Base-by-base conservation (phyloP, 2,113 vertebrate genomes). In the Chaenogobius annularis region DNA sequence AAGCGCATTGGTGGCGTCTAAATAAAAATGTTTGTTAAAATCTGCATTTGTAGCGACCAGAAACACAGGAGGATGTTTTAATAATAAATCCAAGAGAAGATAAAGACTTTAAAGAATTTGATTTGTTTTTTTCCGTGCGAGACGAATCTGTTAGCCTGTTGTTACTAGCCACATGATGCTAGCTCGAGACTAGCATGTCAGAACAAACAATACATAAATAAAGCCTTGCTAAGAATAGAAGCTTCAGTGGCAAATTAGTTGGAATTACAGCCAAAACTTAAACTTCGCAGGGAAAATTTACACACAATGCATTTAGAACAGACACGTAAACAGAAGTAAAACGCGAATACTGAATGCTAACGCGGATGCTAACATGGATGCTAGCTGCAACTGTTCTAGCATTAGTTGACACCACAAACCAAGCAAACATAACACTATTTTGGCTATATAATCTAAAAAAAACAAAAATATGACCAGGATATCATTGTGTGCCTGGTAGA, bases 361-460 rank as follows among this genome's bases (percentile, higher is more conserved):
- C 50, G 22, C 14, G 5, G 20, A 58, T 26, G 55, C 26, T 61
- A 61, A 12, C 12, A 46, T 64, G 74, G 48, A 2, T 20, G 65
- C 73, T 72, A 46, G 47, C 64, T 70, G 64, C 67, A 64, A 61
- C 10, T 2, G 19, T 63, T 58, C 43, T 54, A 13, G 68, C 63
- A 72, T 59, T 10, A 26, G 14, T 23, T 35, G 26, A 17, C 15
- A 55, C 5, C n/a, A 61, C 7, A 61, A 15, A 9, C 0, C 6
- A 8, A 31, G 26, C 11, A 3, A 17, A 8, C 15, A 17, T 0
- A 17, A 35, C 58, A 35, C 1, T 0, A 58, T 58, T 59, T 61
- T 35, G 58, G 14, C 13, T 5, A 0, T 9, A 15, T 61, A 11
- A 35, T 17, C 2, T 10, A 12, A 35, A 26, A 9, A 14, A 14